Evolutionary conservation across 2,113 vertebrate species (phyloP).

Genomic region (Heteronetta atricapilla): DNA sequence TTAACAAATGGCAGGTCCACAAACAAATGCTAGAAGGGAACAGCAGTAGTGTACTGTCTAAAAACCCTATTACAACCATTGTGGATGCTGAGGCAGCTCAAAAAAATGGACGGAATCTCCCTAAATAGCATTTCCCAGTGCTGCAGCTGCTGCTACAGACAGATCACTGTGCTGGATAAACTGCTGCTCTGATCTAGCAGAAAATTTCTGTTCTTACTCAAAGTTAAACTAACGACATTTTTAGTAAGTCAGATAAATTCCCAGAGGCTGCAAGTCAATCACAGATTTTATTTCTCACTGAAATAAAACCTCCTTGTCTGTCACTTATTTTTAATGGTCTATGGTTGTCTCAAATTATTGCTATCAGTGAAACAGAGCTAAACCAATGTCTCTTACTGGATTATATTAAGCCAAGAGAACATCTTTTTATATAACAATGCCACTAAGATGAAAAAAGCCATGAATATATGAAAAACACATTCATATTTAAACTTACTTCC

Average conservation of each 20-base stretch:
- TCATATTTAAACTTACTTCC: not conserved
- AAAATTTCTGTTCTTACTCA: not conserved
- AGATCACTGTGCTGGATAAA: not conserved
- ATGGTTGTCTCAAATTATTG: not conserved
- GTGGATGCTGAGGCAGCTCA: constrained; percentile 6
- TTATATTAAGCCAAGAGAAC: not conserved
- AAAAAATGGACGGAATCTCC: not conserved
- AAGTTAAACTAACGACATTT: not conserved
- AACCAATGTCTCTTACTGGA: not conserved
- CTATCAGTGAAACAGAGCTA: not conserved
- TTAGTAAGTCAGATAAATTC: not conserved
- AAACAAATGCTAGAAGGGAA: not conserved
- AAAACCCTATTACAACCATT: not conserved
- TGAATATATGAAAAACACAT: not conserved
- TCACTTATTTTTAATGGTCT: not conserved
- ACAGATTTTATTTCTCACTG: not conserved
- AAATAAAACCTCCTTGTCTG: not conserved
- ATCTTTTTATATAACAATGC: not conserved
- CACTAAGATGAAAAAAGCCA: not conserved
- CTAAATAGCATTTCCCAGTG: not conserved
- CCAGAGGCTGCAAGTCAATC: not conserved
- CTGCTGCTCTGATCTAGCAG: not conserved
- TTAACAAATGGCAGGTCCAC: constrained; percentile 23
- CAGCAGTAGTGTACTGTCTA: not conserved
- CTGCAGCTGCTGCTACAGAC: not conserved